These are phyloP conservation scores for Nyctalus aviator DNA, from an alignment of 2,797 vertebrate species.

Conservation along the genomic window DNA sequence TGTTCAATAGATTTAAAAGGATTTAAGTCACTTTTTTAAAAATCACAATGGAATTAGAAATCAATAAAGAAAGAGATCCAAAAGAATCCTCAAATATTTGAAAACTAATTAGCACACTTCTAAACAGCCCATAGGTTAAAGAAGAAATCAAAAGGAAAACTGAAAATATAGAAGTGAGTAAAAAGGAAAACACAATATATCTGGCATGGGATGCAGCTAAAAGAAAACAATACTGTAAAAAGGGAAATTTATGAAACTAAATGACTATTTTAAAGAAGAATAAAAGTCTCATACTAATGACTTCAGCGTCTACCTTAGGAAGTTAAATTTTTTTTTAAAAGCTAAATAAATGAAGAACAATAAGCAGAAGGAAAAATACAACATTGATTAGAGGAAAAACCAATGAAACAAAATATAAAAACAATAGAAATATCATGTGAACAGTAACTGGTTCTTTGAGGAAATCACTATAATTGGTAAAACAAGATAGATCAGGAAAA, in stretches of 20 bases:
- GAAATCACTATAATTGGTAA: not conserved
- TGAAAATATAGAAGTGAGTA: not conserved
- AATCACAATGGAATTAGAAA: not conserved
- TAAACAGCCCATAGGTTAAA: not conserved
- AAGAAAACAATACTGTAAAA: conserved; percentile 2
- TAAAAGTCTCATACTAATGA: not conserved
- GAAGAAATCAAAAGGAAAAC: not conserved
- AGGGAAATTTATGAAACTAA: not conserved
- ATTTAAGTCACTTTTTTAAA: not conserved
- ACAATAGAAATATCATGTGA: not conserved
- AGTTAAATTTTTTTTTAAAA: not conserved
- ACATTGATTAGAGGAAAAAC: not conserved
- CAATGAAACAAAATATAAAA: not conserved
- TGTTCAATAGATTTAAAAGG: not conserved
- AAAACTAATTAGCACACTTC: not conserved
- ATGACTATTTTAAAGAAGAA: not conserved
- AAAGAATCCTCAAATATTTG: not conserved
- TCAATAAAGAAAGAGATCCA: not conserved
- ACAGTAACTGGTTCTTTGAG: not conserved
- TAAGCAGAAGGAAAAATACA: not conserved
- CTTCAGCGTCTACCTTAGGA: not conserved
- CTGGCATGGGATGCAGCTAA: not conserved
- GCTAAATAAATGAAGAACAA: not conserved
- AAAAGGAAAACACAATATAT: not conserved
- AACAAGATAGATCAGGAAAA: not conserved